Evolutionary conservation across 2,113 vertebrate species (phyloP).

Genomic region (Theristicus caerulescens): DNA sequence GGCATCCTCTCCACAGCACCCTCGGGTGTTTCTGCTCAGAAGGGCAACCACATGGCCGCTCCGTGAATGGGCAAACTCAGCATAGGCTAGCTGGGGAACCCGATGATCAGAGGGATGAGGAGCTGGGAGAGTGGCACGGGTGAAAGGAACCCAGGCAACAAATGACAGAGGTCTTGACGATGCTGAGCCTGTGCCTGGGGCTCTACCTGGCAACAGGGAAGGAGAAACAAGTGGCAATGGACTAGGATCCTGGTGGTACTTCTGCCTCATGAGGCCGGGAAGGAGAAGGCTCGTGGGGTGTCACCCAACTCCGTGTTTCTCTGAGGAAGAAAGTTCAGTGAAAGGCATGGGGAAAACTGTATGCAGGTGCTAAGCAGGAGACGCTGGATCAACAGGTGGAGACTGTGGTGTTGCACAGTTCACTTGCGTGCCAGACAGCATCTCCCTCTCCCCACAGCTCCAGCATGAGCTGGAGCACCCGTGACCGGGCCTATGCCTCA

Average conservation of each 20-base stretch:
- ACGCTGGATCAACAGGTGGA: not conserved
- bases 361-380: not conserved
- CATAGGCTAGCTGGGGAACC: accelerated
- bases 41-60: too few relatives aligned
- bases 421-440: not conserved
- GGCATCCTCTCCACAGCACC: not conserved
- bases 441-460: not conserved
- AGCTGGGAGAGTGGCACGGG: too few relatives aligned
- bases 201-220: not conserved
- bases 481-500: not conserved
- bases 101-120: accelerated
- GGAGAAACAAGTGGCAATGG: not conserved
- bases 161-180: not conserved
- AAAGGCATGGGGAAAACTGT: not conserved
- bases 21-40: not conserved
- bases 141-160: not conserved
- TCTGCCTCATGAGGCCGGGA: not conserved
- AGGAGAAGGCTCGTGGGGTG: not conserved
- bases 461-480: not conserved
- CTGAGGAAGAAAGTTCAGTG: not conserved
- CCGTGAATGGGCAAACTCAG: not conserved
- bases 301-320: not conserved
- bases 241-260: not conserved
- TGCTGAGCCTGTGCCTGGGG: not conserved
- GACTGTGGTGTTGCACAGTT: not conserved